Conservation (phyloP, 2,888 invertebrate genomes). For the Uropetala carovei region DNA sequence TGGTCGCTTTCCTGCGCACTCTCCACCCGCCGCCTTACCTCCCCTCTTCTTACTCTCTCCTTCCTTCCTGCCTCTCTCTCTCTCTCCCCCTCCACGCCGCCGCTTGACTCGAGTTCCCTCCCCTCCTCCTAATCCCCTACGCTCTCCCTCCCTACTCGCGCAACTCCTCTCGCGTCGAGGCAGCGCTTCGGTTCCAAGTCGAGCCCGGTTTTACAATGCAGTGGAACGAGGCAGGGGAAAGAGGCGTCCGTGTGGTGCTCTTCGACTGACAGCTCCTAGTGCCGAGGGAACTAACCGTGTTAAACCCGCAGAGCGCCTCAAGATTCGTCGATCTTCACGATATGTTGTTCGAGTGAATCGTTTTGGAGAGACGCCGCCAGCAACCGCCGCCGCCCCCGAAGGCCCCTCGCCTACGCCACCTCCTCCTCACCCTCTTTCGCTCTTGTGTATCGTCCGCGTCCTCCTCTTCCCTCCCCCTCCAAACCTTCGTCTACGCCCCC, state of each 20-base stretch:
- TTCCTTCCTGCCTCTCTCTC: not conserved
- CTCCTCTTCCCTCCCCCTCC: not conserved
- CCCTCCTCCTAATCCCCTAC: not conserved
- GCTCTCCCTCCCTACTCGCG: not conserved
- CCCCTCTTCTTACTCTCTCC: not conserved
- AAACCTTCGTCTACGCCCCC: not conserved
- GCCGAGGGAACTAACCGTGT: too few species aligned
- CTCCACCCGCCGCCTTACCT: not conserved
- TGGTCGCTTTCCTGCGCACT: slow-evolving; percentile 24
- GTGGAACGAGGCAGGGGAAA: slow-evolving; percentile 17
- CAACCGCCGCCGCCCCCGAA: not conserved
- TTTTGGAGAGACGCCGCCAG: not conserved
- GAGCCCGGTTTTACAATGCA: not conserved
- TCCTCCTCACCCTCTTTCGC: not conserved
- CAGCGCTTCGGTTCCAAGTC: too few species aligned
- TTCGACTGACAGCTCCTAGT: not conserved
- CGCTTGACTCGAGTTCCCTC: not conserved
- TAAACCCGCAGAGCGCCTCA: not conserved
- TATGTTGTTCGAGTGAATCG: not conserved
- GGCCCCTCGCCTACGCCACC: not conserved
- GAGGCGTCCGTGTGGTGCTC: too few species aligned
- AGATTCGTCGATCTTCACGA: not conserved
- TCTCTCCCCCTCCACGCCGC: not conserved
- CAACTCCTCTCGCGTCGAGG: too few species aligned
- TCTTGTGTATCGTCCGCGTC: slow-evolving; percentile 14